Percentiles rank a stretch among this genome's conserved stretches.
Conservation (phyloP, 2,797 vertebrate genomes). For the Dryobates pubescens region DNA sequence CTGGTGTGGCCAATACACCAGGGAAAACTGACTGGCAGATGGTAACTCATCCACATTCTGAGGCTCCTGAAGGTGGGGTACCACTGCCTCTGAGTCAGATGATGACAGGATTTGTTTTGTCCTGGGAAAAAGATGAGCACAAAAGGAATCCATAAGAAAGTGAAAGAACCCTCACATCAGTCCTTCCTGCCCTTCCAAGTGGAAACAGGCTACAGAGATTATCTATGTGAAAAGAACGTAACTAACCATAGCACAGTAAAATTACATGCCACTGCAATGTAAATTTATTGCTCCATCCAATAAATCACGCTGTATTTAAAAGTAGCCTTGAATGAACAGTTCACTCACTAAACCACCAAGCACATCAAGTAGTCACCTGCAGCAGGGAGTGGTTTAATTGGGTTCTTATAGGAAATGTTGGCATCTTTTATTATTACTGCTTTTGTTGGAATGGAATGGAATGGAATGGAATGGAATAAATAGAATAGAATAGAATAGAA, state of each 20-base stretch:
- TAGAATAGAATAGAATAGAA: too few relatives aligned
- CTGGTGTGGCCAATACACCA: constrained; percentile 79
- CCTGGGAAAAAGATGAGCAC: constrained; percentile 58
- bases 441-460: background rate
- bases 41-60: constrained; percentile 71
- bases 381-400: background rate
- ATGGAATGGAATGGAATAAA: too few relatives aligned
- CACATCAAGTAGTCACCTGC: background rate
- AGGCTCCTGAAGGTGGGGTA: constrained; percentile 67
- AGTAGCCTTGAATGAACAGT: background rate
- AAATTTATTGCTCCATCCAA: background rate
- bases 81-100: constrained; percentile 66
- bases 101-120: constrained; percentile 21
- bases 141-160: constrained; percentile 36
- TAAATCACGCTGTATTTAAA: constrained; percentile 30
- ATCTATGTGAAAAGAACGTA: background rate
- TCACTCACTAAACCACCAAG: constrained; percentile 14
- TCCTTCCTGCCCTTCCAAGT: background rate
- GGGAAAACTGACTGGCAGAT: constrained; percentile 57
- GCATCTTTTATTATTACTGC: background rate
- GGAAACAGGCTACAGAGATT: background rate
- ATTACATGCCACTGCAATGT: constrained; percentile 1
- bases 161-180: background rate
- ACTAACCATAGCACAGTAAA: background rate
- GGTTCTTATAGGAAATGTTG: background rate